Conservation (phyloP, 2,888 invertebrate genomes). For the Alloscopus bannaensis region DNA sequence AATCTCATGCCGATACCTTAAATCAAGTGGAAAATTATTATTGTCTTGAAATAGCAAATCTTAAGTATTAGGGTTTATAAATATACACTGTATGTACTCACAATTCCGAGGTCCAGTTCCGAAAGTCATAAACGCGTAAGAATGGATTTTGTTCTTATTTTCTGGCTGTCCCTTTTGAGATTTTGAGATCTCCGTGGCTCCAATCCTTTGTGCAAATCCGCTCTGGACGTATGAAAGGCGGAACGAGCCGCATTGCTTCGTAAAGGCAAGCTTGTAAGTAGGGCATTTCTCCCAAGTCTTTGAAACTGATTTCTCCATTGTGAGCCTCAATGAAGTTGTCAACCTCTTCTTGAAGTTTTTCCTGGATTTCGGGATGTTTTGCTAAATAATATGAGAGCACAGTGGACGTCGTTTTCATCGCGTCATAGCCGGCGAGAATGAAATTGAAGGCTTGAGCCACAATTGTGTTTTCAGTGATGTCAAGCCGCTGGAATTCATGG, state of each 20-base stretch:
- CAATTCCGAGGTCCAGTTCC: slow-evolving; percentile 54
- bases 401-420: slow-evolving; percentile 60
- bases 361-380: slow-evolving; percentile 63
- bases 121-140: slow-evolving; percentile 57
- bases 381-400: slow-evolving; percentile 60
- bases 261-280: slow-evolving; percentile 58
- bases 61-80: background rate
- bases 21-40: background rate
- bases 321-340: slow-evolving; percentile 49
- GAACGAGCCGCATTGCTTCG: slow-evolving; percentile 59
- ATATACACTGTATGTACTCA: background rate
- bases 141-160: slow-evolving; percentile 50
- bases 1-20: slow-evolving; percentile 56
- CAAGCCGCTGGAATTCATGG: slow-evolving; percentile 51
- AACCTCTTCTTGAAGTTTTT: slow-evolving; percentile 66
- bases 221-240: slow-evolving; percentile 64
- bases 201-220: slow-evolving; percentile 65
- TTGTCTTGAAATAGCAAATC: background rate
- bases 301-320: slow-evolving; percentile 59
- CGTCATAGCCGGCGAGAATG: slow-evolving; percentile 67
- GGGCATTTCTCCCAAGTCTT: slow-evolving; percentile 43
- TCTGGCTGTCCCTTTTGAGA: slow-evolving; percentile 55
- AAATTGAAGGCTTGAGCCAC: slow-evolving; percentile 67
- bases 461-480: slow-evolving; percentile 59
- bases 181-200: slow-evolving; percentile 52